Conservation (phyloP, 2,888 invertebrate genomes). For the Andrena fulva region DNA sequence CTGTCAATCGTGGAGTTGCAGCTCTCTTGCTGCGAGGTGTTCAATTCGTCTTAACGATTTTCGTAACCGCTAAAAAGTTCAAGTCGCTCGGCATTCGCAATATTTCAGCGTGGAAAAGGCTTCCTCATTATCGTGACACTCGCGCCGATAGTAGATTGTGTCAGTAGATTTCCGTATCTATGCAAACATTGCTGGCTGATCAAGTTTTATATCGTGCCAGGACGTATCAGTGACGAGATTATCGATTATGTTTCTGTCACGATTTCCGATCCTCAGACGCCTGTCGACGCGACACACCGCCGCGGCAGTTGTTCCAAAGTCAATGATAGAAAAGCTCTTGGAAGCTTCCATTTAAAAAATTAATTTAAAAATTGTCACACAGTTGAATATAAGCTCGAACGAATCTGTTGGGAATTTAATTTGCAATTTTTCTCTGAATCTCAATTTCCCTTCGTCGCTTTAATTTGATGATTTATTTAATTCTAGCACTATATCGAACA, state of each 20-base stretch:
- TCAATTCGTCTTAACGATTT: no score
- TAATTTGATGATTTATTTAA: no score
- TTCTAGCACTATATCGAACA: no score
- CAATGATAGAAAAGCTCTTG: constrained; percentile 4
- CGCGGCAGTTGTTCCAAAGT: constrained; percentile 11
- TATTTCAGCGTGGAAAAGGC: background rate
- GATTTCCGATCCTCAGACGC: constrained; percentile 17
- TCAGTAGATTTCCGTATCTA: constrained; percentile 46
- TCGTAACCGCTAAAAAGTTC: background rate
- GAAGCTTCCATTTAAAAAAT: background rate
- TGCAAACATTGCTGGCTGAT: constrained; percentile 49
- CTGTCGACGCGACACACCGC: constrained; percentile 4
- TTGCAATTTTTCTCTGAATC: no score
- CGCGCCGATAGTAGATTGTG: constrained; percentile 24
- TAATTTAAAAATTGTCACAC: no score
- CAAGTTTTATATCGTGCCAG: constrained; percentile 33
- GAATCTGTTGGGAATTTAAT: no score
- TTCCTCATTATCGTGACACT: constrained; percentile 31
- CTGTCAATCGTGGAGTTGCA: no score
- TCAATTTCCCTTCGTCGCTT: no score
- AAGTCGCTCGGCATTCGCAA: background rate
- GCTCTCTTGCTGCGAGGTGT: no score
- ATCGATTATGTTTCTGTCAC: constrained; percentile 39
- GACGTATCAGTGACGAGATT: constrained; percentile 42
- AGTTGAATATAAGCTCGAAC: no score